These are phyloP conservation scores for Myoxocephalus aenaeus DNA, from an alignment of 2,797 vertebrate species.

Conservation along the genomic window DNA sequence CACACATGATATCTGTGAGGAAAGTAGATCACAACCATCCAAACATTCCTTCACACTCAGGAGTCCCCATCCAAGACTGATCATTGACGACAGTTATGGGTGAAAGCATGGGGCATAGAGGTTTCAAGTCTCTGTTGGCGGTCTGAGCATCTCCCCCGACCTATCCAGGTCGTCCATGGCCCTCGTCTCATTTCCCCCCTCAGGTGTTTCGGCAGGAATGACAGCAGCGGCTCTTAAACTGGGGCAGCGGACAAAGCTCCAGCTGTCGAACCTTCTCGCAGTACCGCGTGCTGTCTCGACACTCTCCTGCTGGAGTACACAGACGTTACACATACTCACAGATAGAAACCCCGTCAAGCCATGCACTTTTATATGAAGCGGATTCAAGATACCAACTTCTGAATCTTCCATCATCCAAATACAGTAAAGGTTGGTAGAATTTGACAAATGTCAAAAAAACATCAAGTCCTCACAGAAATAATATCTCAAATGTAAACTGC, in stretches of 20 bases:
- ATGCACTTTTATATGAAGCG: neutral
- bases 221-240: slow-evolving; percentile 95
- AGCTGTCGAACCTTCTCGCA: slow-evolving; percentile 96
- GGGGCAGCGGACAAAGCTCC: slow-evolving; percentile 92
- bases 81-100: slow-evolving; percentile 32
- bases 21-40: slow-evolving; percentile 27
- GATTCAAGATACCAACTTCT: neutral
- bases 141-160: slow-evolving; percentile 42
- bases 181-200: slow-evolving; percentile 45
- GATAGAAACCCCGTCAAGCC: neutral
- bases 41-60: slow-evolving; percentile 40
- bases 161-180: slow-evolving; percentile 36
- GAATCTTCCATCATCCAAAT: neutral
- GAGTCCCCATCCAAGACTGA: slow-evolving; percentile 18
- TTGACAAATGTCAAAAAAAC: neutral
- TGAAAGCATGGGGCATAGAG: slow-evolving; percentile 36
- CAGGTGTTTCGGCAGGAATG: slow-evolving; percentile 92
- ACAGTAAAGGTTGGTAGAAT: neutral
- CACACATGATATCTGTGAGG: slow-evolving; percentile 36
- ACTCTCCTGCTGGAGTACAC: slow-evolving; percentile 84
- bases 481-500: neutral
- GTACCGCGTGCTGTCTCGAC: slow-evolving; percentile 95
- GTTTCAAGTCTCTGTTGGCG: slow-evolving; percentile 44
- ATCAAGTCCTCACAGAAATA: neutral
- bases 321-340: neutral